Base-by-base conservation (phyloP, 2,797 vertebrate species). In the Micrastur ruficollis region DNA sequence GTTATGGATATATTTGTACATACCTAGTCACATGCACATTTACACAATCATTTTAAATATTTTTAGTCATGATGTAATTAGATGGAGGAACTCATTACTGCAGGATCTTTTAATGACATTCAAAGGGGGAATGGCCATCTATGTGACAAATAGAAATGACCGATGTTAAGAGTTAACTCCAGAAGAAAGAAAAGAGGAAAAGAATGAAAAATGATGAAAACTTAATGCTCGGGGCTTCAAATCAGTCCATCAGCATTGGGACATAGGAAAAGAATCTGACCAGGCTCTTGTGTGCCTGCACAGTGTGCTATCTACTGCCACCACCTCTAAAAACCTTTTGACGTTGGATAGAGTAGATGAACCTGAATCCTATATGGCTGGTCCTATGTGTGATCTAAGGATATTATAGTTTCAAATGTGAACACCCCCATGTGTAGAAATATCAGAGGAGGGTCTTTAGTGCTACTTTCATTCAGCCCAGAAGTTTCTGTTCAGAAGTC, bases 301-400 rank as follows among this genome's bases (percentile, higher is more conserved):
- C 31, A 62, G 12, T 1, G 0, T 31, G 26, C 26, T 63, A 12
- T 47, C 36, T 89, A 5, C 32, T 81, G 11, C 49, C 18, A 42
- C 10, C 23, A 53, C 42, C 34, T 38, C 53, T 59, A 68, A 63
- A 83, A 92, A 5, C 6, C 19, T 17, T 68, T 34, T 46, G 27
- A 11, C 4, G 25, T 42, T 52, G 85, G 14, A 15, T 18, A 71
- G 42, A 38, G 5, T 61, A 53, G 29, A 70, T 31, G 32, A 75
- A 42, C 12, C 19, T 3, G 2, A 50, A 36, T 53, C 3, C 0
- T 22, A 9, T 75, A 17, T 1, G 4, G 12, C 29, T 63, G 14
- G 17, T 68, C 44, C 38, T 40, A 49, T 12, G 9, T 26, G 32
- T 49, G 11, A 18, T 59, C 18, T 44, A 34, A 46, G 17, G 23